A percentile compares a stretch with the other conserved stretches of the same genome.
These are phyloP conservation scores for Takifugu ocellatus DNA, from an alignment of 2,797 vertebrate species.

Conservation along the genomic window DNA sequence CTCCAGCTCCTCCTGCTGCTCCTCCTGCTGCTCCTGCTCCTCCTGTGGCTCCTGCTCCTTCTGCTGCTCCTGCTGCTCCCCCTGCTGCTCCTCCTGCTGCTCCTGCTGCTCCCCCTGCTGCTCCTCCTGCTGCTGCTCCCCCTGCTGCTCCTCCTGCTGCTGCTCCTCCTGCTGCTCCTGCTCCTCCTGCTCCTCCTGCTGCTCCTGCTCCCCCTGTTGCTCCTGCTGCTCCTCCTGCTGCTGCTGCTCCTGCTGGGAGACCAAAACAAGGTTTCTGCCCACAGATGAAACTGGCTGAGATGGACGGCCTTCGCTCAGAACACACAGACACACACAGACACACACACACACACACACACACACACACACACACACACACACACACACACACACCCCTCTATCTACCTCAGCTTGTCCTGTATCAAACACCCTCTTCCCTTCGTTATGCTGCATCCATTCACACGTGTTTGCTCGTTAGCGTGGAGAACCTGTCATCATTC, in stretches of 20 bases:
- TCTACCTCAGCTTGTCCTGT: too few species aligned
- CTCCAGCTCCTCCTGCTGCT: conserved; percentile 10
- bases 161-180: conserved; percentile 1
- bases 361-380: neutral
- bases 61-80: neutral
- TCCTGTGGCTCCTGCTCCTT: neutral
- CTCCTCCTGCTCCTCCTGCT: neutral
- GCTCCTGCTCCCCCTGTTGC: conserved; percentile 2
- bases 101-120: neutral
- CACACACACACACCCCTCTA: neutral
- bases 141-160: conserved; percentile 9
- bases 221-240: neutral
- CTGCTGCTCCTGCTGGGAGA: conserved; percentile 11
- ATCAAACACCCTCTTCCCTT: conserved; percentile 9
- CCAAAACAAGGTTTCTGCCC: conserved; percentile 54
- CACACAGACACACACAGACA: conserved; percentile 4
- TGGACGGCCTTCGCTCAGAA: conserved; percentile 50
- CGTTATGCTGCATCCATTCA: neutral
- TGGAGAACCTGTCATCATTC: conserved; percentile 35
- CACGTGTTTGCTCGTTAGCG: conserved; percentile 11
- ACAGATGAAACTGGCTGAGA: conserved; percentile 54
- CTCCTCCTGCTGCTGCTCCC: neutral
- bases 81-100: neutral
- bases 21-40: neutral
- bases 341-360: neutral